Base-by-base conservation (phyloP, 2,888 invertebrate genomes). In the Agrenia bidenticulata region DNA sequence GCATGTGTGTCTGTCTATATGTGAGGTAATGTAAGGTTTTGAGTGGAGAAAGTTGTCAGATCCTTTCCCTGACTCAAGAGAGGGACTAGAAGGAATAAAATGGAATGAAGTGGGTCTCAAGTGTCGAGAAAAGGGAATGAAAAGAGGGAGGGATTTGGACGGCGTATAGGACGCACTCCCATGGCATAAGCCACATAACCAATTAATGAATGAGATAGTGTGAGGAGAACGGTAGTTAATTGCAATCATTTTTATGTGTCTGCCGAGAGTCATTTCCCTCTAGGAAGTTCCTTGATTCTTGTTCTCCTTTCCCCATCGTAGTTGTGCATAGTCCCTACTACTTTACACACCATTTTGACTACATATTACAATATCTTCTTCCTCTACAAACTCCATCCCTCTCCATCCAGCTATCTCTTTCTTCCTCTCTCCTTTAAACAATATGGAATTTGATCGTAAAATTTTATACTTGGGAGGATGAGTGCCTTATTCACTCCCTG, bases 201-300 rank as follows among this genome's bases (percentile, higher is more conserved):
- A 69, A 69, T 69, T 69, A 69, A 66, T 69, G 66, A 63, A 61
- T 69, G 66, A 63, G 64, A 63, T 62, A 62, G 63, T 53, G 65
- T 54, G 64, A 65, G 60, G 63, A 73, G 69, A 67, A 68, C 64
- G 73, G 64, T 57, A 73, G 75, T 73, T 75, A 75, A 75, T 75
- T 75, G 75, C 72, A 72, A 75, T 75, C 75, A 75, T 75, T 73
- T 75, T 75, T 75, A 75, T 75, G 70, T 72, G 75, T 73, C 75
- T 71, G 67, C 72, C 64, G 73, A 73, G 73, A 75, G 71, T 75
- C 73, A 72, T 75, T 75, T 69, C 66, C 72, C 70, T 67, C 70
- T 70, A 72, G 68, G 69, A 70, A 70, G 66, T 70, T 67, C 72
- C 66, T 69, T 73, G 67, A 73, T 73, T 72, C 67, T 61, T 70